Percentiles rank a stretch among this genome's conserved stretches.
Conservation (phyloP, 2,113 vertebrate species). For the Chlamydotis undulata region DNA sequence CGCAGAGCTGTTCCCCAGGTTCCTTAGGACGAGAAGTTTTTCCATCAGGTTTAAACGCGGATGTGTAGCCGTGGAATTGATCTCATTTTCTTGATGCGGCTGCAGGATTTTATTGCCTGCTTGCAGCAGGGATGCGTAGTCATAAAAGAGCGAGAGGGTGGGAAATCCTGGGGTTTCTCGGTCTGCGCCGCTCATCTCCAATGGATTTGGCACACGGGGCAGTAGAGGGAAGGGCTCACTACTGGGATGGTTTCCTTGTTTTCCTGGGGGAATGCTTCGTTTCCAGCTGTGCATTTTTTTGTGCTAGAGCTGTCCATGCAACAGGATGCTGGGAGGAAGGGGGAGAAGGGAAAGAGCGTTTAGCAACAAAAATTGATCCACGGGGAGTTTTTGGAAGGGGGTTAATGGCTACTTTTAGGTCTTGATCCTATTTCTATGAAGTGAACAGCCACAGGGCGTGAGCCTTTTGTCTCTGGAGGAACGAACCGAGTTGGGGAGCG, state of each 20-base stretch:
- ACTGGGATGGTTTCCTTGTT: background rate
- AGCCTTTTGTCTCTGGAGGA: background rate
- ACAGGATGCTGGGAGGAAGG: background rate
- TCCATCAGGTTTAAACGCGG: conserved; percentile 57
- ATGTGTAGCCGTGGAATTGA: conserved; percentile 47
- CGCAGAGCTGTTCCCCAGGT: conserved; percentile 59
- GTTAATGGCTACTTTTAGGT: background rate
- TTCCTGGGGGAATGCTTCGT: background rate
- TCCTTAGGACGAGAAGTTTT: conserved; percentile 14
- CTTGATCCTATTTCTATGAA: background rate
- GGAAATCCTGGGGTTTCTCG: background rate
- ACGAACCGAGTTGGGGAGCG: background rate
- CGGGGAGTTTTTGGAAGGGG: background rate
- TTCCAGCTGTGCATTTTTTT: conserved; percentile 30
- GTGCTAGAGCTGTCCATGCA: background rate
- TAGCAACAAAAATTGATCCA: background rate
- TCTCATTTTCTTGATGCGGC: conserved; percentile 56
- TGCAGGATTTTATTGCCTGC: conserved; percentile 51
- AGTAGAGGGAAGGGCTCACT: background rate
- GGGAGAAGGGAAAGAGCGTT: background rate
- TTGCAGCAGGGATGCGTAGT: background rate
- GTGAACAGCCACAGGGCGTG: background rate
- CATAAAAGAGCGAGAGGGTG: background rate
- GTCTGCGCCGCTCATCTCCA: background rate
- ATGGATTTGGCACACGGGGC: background rate